Percentiles rank a stretch among this genome's conserved stretches.
phyloP scores from a whole-genome alignment of 1,140 invertebrate species.

The Polypedilum pembai region DNA sequence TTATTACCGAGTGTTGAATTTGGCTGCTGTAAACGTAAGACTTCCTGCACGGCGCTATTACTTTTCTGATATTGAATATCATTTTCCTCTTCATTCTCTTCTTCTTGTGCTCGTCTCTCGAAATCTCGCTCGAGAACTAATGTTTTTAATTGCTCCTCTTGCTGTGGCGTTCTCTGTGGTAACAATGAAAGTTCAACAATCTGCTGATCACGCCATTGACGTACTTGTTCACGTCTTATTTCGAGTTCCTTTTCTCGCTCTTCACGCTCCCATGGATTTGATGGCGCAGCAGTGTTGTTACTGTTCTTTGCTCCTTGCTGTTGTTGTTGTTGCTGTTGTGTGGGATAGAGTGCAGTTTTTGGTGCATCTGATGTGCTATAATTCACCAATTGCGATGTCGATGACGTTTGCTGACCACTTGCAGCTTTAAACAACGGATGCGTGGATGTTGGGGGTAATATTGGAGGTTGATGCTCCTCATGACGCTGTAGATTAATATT shows the following conservation, averaged over 20 bases:
- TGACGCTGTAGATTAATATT: constrained; percentile 32
- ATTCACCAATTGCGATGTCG: constrained; percentile 37
- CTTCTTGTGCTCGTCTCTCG: constrained; percentile 73
- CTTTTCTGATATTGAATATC: constrained; percentile 48
- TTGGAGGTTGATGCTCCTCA: constrained; percentile 55
- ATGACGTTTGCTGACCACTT: constrained; percentile 46
- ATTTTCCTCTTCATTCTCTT: constrained; percentile 69
- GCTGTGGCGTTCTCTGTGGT: constrained; percentile 61
- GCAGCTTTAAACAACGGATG: constrained; percentile 59
- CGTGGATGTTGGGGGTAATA: constrained; percentile 60
- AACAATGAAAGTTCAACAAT: constrained; percentile 66
- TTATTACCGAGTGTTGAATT: background rate
- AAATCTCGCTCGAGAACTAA: constrained; percentile 81
- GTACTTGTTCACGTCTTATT: constrained; percentile 40
- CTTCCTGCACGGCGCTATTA: constrained; percentile 38
- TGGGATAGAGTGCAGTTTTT: constrained; percentile 62
- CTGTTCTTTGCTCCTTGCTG: constrained; percentile 32
- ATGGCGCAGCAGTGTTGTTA: constrained; percentile 39
- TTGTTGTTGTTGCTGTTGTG: constrained; percentile 36
- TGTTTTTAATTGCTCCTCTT: constrained; percentile 79
- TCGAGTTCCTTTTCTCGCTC: constrained; percentile 67
- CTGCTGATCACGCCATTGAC: constrained; percentile 71
- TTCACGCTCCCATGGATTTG: constrained; percentile 83
- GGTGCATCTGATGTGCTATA: constrained; percentile 64
- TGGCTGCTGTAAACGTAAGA: constrained; percentile 36